These are phyloP conservation scores for Mirounga angustirostris DNA, from an alignment of 2,113 vertebrate species.

Conservation along the genomic window DNA sequence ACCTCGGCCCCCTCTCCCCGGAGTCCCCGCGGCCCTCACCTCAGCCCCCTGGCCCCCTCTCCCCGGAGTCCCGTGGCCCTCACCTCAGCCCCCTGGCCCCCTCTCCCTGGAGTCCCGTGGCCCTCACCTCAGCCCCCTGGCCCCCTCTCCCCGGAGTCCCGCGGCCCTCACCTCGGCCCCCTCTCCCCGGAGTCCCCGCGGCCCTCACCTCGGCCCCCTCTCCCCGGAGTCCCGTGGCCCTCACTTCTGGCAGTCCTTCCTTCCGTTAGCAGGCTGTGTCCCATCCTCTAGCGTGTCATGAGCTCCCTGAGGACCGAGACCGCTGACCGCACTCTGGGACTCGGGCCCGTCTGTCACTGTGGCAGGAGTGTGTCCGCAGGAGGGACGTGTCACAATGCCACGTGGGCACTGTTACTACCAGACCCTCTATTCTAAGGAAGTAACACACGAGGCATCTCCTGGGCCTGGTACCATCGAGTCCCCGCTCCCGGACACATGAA, in stretches of 20 bases:
- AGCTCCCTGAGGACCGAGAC: neutral
- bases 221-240: neutral
- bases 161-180: neutral
- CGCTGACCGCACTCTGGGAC: fast-evolving
- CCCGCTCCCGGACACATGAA: fast-evolving
- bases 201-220: neutral
- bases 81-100: neutral
- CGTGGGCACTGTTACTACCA: too few species aligned
- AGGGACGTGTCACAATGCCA: fast-evolving
- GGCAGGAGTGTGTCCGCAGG: fast-evolving
- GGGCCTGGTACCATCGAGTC: fast-evolving
- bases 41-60: too few species aligned
- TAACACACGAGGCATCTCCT: too few species aligned
- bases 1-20: too few species aligned
- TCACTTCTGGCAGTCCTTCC: neutral
- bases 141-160: too few species aligned
- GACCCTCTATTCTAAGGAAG: neutral
- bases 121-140: neutral
- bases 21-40: too few species aligned
- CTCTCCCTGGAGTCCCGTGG: neutral
- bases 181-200: neutral
- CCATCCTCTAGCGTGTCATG: fast-evolving
- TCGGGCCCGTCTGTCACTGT: neutral
- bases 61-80: neutral
- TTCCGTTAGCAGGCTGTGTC: fast-evolving